phyloP scores from a whole-genome alignment of 2,113 vertebrate species.

The Sander lucioperca region DNA sequence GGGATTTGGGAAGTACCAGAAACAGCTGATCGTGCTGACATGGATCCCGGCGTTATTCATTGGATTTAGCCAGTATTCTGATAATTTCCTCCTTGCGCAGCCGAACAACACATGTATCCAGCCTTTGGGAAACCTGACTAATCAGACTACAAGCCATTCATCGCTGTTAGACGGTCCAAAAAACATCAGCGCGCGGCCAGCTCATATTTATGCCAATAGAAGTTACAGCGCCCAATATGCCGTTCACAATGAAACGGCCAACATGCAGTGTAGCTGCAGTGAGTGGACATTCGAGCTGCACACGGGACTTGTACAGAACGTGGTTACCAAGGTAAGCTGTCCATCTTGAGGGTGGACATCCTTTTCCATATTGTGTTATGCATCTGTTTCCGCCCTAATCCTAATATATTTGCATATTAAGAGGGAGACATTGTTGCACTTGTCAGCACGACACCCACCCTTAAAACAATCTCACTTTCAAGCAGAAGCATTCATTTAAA shows the following conservation, averaged over 20 bases:
- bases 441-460: background rate
- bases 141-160: conserved; percentile 65
- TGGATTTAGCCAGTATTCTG: conserved; percentile 96
- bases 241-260: conserved; percentile 64
- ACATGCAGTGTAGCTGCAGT: conserved; percentile 84
- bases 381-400: conserved; percentile 4
- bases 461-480: background rate
- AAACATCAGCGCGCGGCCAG: conserved; percentile 57
- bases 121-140: conserved; percentile 66
- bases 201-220: conserved; percentile 44
- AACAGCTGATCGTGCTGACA: conserved; percentile 93
- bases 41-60: conserved; percentile 96
- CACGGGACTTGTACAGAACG: conserved; percentile 91
- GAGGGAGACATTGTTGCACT: background rate
- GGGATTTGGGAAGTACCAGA: conserved; percentile 92
- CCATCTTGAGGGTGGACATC: conserved; percentile 27
- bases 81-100: conserved; percentile 92
- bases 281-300: conserved; percentile 89
- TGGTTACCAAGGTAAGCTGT: conserved; percentile 94
- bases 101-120: conserved; percentile 88
- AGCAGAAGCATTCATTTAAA: background rate
- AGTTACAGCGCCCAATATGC: conserved; percentile 40
- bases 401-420: conserved; percentile 7
- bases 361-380: conserved; percentile 21
- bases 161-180: conserved; percentile 54